A percentile compares a stretch with the other conserved stretches of the same genome.
Conservation (phyloP, 2,113 vertebrate species). For the Caretta caretta region DNA sequence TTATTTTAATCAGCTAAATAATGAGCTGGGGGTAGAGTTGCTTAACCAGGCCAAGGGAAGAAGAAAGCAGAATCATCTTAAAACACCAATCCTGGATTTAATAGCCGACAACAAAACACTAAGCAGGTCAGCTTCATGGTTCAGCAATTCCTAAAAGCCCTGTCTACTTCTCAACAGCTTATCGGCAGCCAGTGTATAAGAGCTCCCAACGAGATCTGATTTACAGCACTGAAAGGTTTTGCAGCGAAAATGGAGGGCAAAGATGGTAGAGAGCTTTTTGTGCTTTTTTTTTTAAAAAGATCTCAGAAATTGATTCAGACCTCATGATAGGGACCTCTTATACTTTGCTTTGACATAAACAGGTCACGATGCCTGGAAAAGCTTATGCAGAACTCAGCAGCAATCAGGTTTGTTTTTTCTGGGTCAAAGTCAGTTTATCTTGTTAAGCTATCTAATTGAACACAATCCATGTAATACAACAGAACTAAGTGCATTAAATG, state of each 20-base stretch:
- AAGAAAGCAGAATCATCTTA: constrained; percentile 80
- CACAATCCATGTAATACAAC: constrained; percentile 68
- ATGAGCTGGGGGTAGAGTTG: constrained; percentile 71
- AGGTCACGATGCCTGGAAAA: constrained; percentile 75
- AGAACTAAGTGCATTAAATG: constrained; percentile 71
- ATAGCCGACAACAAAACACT: constrained; percentile 86
- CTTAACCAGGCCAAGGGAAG: constrained; percentile 76
- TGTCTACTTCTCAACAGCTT: constrained; percentile 82
- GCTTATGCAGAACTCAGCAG: constrained; percentile 43
- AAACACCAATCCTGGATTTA: constrained; percentile 82
- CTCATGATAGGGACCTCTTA: constrained; percentile 70
- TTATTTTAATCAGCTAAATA: constrained; percentile 79
- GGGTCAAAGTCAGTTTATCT: constrained; percentile 81
- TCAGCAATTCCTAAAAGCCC: constrained; percentile 85
- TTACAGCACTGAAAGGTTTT: constrained; percentile 75
- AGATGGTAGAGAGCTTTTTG: constrained; percentile 46
- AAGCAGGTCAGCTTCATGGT: constrained; percentile 85
- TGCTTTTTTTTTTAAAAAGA: constrained; percentile 41
- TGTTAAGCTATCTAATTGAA: constrained; percentile 82
- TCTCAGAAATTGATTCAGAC: constrained; percentile 64
- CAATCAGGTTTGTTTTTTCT: constrained; percentile 74
- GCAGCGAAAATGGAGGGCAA: constrained; percentile 66
- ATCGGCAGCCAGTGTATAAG: constrained; percentile 71
- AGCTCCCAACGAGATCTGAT: constrained; percentile 81
- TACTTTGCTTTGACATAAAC: constrained; percentile 77